Base-by-base conservation (phyloP, 2,113 vertebrate genomes). In the Myotis brandtii region DNA sequence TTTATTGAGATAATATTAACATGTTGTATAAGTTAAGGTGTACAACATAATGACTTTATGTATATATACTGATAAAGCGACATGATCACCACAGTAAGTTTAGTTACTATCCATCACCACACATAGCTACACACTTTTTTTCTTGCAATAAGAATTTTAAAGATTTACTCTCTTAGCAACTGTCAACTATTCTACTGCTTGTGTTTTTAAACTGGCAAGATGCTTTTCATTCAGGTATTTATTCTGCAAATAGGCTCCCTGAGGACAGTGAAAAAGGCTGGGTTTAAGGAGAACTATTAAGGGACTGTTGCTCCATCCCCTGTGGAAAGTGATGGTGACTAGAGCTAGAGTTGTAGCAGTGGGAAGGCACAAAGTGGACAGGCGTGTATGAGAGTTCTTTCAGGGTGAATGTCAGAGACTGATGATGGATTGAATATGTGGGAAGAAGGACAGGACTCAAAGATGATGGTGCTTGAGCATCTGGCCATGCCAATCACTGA, bases 401-500 rank as follows among this genome's bases (percentile, higher is more conserved):
- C 94, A 83, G 94, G 91, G 79, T 67, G 69, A 87, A 59, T 91
- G 94, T 96, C 89, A 96, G 91, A 72, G 34, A 67, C 32, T 32
- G 50, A 32, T 96, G 97, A 96, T 86, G 64, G 95, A 91, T 80
- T 52, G 79, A 69, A 27, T 90, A 59, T 90, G 37, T 54, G 43
- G 67, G 56, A 72, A 86, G 67, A 54, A 93, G 88, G 86, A 56
- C 32, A 50, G 12, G 34, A 75, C 69, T 83, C 46, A 82, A 8
- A 79, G 62, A 93, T 21, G 77, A 32, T 85, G 76, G 73, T 48
- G 12, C 91, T 79, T 86, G 86, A 94, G 86, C 95, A 96, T 84
- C 86, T 96, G 97, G 54, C 73, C 37, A 69, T 96, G 96, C 91
- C 97, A 96, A 0, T 96, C 91, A 94, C 50, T 0, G n/a, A 86